These are phyloP conservation scores for Zhengitettix transpicula DNA, from an alignment of 2,888 invertebrate genomes.

Conservation along the genomic window DNA sequence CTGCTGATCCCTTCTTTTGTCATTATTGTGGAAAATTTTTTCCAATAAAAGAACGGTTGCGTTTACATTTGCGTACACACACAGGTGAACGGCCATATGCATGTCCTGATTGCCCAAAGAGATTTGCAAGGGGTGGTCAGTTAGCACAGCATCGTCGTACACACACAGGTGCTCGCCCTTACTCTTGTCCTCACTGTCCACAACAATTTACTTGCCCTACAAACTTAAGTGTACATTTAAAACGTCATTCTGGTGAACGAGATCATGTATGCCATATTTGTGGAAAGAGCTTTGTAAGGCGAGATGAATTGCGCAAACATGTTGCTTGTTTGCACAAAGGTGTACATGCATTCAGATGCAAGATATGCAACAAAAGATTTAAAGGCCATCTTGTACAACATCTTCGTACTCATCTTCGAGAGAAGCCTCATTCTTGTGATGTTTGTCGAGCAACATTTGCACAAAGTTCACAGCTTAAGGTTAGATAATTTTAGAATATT, in stretches of 20 bases:
- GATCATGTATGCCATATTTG: constrained; percentile 68
- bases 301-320: constrained; percentile 60
- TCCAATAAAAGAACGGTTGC: constrained; percentile 55
- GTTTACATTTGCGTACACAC: constrained; percentile 56
- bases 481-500: background rate
- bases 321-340: constrained; percentile 59
- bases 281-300: constrained; percentile 56
- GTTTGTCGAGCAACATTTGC: constrained; percentile 66
- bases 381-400: constrained; percentile 71
- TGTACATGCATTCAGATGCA: constrained; percentile 56
- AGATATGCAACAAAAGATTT: constrained; percentile 61
- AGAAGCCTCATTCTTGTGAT: constrained; percentile 60
- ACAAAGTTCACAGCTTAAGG: constrained; percentile 68
- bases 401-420: constrained; percentile 61
- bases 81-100: constrained; percentile 51
- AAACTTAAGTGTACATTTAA: constrained; percentile 41
- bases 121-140: constrained; percentile 56
- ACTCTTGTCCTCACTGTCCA: constrained; percentile 51
- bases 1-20: constrained; percentile 39
- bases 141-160: constrained; percentile 56
- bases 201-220: constrained; percentile 50
- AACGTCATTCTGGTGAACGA: constrained; percentile 52
- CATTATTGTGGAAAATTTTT: constrained; percentile 60
- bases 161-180: constrained; percentile 56
- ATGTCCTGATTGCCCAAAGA: constrained; percentile 43